Evolutionary conservation across 2,888 invertebrate species (phyloP), one percentile per base, ranked within the genome.

Genomic region (Atrina japonica): DNA sequence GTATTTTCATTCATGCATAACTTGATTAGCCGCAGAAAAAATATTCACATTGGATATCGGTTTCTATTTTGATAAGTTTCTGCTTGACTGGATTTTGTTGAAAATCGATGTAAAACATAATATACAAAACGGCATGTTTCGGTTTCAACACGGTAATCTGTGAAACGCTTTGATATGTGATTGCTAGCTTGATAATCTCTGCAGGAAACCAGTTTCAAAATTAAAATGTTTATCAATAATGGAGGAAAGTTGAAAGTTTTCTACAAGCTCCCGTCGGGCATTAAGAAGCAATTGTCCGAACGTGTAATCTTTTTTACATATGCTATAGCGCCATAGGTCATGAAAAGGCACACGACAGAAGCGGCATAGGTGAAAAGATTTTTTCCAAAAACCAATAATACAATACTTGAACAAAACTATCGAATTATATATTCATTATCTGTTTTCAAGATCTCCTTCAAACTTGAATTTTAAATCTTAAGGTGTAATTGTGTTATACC

Each of bases 371-470:
- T 35, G 35, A 35, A 35, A 35, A 35, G 35, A 35, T 11, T 35
- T 35, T 35, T 35, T 35, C 35, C 5, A 5, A 35, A 35, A 35
- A 35, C 35, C 11, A 35, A 35, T 11, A 35, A 5, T 7, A 35
- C 35, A 35, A 35, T 35, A 35, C 35, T 35, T 7, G 6, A 35
- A 35, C 56, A 35, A 56, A 40, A 56, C 23, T 25, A n/a, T 18
- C 56, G 18, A 40, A 56, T 56, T 40, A 56, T 56, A 40, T 56
- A 30, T 40, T 40, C 40, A 56, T 56, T 56, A 56, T 56, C 56
- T 30, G 14, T 16, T n/a, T 18, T 2, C 56, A 23, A 23, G 35
- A 56, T 56, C 56, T 56, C 56, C 56, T 40, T 40, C 35, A 56
- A 40, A 56, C 56, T 35, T 56, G 35, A 40, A 35, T 56, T 56